These are phyloP conservation scores for Ramphastos sulfuratus DNA, from an alignment of 2,113 vertebrate species.

Conservation along the genomic window DNA sequence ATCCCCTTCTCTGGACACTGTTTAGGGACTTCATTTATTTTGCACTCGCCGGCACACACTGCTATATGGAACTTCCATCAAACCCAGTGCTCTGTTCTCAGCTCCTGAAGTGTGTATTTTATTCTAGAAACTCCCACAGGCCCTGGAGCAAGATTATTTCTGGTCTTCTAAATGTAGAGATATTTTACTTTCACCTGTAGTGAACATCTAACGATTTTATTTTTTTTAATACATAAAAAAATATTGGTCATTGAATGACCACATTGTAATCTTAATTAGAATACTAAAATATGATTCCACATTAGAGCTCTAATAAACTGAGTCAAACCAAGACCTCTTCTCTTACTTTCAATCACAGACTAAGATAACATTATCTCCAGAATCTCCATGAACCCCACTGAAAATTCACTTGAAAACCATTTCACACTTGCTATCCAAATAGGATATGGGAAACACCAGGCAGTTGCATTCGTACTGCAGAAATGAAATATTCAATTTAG, in stretches of 20 bases:
- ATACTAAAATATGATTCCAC: not conserved
- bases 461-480: not conserved
- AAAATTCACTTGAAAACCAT: not conserved
- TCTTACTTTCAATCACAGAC: not conserved
- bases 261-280: not conserved
- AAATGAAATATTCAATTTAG: not conserved
- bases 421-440: not conserved
- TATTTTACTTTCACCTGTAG: not conserved
- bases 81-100: accelerated
- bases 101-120: not conserved
- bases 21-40: accelerated
- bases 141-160: not conserved
- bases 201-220: not conserved
- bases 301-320: not conserved
- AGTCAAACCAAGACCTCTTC: not conserved
- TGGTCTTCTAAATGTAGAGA: not conserved
- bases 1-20: not conserved
- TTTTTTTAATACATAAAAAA: not conserved
- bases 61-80: accelerated
- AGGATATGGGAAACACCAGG: not conserved
- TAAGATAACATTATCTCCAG: not conserved
- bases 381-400: not conserved
- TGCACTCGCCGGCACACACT: accelerated
- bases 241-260: not conserved
- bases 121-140: not conserved